phyloP scores from a whole-genome alignment of 2,797 vertebrate genomes.

The Vipera ursinii region DNA sequence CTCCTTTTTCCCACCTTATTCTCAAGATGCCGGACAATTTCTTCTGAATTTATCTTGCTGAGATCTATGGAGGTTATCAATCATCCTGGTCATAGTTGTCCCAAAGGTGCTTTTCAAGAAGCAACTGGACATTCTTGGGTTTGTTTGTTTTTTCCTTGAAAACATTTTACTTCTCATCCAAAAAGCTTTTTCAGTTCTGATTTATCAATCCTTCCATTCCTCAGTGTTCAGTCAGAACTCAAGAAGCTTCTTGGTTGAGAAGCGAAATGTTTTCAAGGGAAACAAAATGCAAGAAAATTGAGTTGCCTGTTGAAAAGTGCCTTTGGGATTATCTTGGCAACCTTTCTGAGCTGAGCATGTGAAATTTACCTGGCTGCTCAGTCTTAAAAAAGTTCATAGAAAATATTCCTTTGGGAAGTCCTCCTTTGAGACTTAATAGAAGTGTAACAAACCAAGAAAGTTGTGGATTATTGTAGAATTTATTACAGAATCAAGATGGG shows the following conservation, averaged over 20 bases:
- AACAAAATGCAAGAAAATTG: not conserved
- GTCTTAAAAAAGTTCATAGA: not conserved
- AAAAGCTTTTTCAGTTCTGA: not conserved
- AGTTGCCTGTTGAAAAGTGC: not conserved
- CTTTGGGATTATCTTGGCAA: not conserved
- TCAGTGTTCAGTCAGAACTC: not conserved
- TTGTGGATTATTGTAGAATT: not conserved
- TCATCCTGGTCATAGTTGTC: not conserved
- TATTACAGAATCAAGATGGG: not conserved
- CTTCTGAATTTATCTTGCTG: not conserved
- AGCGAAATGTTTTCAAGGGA: not conserved
- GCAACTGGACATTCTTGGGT: not conserved
- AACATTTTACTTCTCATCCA: not conserved
- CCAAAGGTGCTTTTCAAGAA: not conserved
- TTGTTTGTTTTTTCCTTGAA: not conserved
- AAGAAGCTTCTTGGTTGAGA: not conserved
- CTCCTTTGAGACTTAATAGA: not conserved
- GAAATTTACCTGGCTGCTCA: not conserved
- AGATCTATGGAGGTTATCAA: not conserved
- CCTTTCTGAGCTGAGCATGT: not conserved
- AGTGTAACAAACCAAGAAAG: not conserved
- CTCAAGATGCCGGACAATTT: not conserved
- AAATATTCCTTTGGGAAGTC: not conserved
- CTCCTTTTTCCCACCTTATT: not conserved
- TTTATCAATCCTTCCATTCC: not conserved